Percentiles rank a stretch among this genome's conserved stretches.
phyloP scores from a whole-genome alignment of 2,113 vertebrate genomes.

The human (Homo sapiens) region GRCh38 chr14:100637501-100638000 shows the following conservation, averaged over 20 bases:
- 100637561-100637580: neutral
- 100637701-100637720: neutral
- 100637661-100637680: neutral
- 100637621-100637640: no score
- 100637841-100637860: neutral
- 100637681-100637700: neutral
- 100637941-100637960: neutral
- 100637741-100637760: neutral
- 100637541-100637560: fast-evolving
- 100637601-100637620: neutral
- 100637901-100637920: neutral
- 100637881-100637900: neutral
- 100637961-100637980: no score
- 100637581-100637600: fast-evolving
- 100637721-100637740: neutral
- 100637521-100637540: neutral
- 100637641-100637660: neutral
- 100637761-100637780: fast-evolving
- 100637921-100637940: neutral
- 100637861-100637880: neutral
- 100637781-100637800: fast-evolving
- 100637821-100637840: neutral
- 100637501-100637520: fast-evolving
- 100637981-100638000: no score
- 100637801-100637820: no score